Conservation (phyloP, 2,888 invertebrate species). For the Clistopyga incitator region DNA sequence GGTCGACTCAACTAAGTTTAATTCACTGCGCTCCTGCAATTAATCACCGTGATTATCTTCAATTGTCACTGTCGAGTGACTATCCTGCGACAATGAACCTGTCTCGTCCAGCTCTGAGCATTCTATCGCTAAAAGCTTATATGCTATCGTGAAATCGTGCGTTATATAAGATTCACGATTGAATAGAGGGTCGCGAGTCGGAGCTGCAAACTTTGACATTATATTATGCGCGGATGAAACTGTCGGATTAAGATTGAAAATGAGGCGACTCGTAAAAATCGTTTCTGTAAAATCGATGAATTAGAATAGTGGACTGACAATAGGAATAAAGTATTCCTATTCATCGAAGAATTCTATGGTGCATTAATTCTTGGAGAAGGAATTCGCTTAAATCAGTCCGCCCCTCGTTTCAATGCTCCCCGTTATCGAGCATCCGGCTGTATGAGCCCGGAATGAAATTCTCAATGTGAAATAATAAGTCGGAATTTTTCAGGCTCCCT, state of each 20-base stretch:
- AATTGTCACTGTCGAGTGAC: not conserved
- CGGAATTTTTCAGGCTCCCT: slow-evolving; percentile 7
- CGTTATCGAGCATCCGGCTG: not conserved
- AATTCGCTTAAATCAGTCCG: slow-evolving; percentile 31
- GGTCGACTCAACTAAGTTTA: not conserved
- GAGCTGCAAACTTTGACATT: not conserved
- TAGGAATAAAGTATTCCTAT: not conserved
- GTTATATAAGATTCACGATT: not conserved
- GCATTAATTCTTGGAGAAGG: slow-evolving; percentile 12
- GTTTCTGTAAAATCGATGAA: too few species aligned
- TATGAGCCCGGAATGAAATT: slow-evolving; percentile 15
- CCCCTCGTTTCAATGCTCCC: not conserved
- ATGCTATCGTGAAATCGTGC: not conserved
- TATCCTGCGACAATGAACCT: not conserved
- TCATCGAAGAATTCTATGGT: slow-evolving; percentile 22
- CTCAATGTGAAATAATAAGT: slow-evolving; percentile 19
- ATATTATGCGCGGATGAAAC: not conserved
- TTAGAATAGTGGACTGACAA: too few species aligned
- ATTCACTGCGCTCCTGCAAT: not conserved
- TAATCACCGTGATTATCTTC: not conserved
- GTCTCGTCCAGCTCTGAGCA: not conserved
- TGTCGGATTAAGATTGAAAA: not conserved
- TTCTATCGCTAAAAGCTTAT: not conserved
- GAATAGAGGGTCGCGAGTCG: not conserved
- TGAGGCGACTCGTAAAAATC: too few species aligned